phyloP scores from a whole-genome alignment of 2,113 vertebrate species.

The Monarcha castaneiventris region DNA sequence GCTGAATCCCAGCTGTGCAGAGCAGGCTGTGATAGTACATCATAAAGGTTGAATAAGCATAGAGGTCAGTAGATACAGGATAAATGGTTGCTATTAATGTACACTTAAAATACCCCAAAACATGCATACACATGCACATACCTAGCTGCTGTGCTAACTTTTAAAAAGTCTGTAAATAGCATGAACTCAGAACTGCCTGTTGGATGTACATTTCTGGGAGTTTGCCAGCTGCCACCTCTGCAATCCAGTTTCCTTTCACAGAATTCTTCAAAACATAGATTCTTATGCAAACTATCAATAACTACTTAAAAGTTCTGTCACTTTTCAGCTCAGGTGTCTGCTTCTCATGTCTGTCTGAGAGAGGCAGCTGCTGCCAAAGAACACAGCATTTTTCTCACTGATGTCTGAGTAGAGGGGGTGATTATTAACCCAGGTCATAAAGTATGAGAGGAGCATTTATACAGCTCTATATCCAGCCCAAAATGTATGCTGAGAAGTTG shows the following conservation, averaged over 20 bases:
- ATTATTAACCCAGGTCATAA: not conserved
- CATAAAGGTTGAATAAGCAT: not conserved
- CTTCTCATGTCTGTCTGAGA: not conserved
- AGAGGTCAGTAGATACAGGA: not conserved
- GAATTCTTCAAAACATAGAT: not conserved
- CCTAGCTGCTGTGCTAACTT: not conserved
- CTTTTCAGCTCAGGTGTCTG: not conserved
- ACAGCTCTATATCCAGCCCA: not conserved
- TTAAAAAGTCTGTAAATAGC: not conserved
- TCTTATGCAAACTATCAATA: not conserved
- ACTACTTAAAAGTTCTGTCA: not conserved
- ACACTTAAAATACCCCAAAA: not conserved
- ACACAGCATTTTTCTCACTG: not conserved
- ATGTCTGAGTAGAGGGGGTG: not conserved
- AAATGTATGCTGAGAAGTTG: not conserved
- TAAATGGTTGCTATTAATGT: not conserved
- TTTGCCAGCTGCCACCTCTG: not conserved
- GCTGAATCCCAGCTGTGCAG: not conserved
- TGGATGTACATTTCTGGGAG: not conserved
- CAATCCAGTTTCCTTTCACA: not conserved
- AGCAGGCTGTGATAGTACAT: not conserved
- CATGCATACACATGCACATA: accelerated
- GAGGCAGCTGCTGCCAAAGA: not conserved
- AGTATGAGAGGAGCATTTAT: not conserved
- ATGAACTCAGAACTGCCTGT: not conserved